Evolutionary conservation across 2,113 vertebrate genomes (phyloP), one percentile per base, ranked within the genome.

Genomic region (Sinocyclocheilus anshuiensis): DNA sequence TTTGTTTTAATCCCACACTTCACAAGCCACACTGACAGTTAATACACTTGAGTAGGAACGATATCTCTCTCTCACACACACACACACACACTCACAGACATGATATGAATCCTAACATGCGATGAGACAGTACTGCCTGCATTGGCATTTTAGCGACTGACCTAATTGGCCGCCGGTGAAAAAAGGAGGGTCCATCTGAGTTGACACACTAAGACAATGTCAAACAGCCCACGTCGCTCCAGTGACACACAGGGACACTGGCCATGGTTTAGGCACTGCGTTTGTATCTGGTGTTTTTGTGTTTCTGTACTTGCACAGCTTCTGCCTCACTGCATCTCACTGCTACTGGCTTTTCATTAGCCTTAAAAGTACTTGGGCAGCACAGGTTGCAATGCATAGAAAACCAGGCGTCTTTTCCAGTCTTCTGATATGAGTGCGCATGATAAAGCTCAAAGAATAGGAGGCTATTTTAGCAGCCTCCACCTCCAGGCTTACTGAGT

Each of bases 71-170:
- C 29, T 29, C 29, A 29, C 29, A 29, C 29, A 29, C 6, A 77
- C 74, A 61, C 57, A 67, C 42, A 55, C 87, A 81, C 48, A 53
- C 29, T 45, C 81, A 42, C n/a, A 86, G 72, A 87, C 81, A 67
- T 81, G 71, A 22, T 63, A 77, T 81, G 71, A 83, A 76, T 84
- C 75, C 84, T 75, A 84, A 80, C 63, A 69, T 85, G 84, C 77
- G 59, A 82, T 83, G 74, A 81, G 74, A 83, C 82, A 48, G 50
- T 61, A 87, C 81, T 83, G 90, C 90, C 90, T 84, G 84, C 42
- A 24, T 83, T 90, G 87, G 86, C 89, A 88, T 92, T 93, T 92
- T 92, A 91, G 87, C 87, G n/a, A 87, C 84, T 93, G 93, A 93
- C 92, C 91, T 89, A 90, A 90, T 93, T 92, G 91, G 89, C 90